Conservation (phyloP, 2,797 vertebrate species). For the Centroberyx gerrardi region DNA sequence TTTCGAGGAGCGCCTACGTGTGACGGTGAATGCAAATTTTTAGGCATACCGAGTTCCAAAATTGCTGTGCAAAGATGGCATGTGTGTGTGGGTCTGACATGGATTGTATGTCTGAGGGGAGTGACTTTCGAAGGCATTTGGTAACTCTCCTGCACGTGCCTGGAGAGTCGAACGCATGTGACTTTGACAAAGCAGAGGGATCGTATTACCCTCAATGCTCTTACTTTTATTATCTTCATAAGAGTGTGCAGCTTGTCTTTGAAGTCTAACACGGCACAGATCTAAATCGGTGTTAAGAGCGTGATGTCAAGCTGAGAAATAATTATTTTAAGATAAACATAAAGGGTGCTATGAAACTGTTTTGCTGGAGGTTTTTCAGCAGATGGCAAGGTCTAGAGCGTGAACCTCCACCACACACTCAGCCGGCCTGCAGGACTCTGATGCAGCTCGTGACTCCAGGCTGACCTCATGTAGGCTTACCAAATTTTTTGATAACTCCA, state of each 20-base stretch:
- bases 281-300: background rate
- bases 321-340: background rate
- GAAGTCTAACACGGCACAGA: background rate
- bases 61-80: background rate
- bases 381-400: conserved; percentile 56
- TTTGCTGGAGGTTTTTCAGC: conserved; percentile 34
- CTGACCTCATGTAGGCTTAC: background rate
- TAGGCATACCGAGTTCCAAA: background rate
- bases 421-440: background rate
- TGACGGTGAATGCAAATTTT: background rate
- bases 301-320: background rate
- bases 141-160: conserved; percentile 33
- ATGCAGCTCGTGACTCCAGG: background rate
- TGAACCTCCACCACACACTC: background rate
- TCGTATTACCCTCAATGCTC: conserved; percentile 17
- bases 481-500: background rate
- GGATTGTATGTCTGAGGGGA: background rate
- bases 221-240: background rate
- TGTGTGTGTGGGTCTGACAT: background rate
- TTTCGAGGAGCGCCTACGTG: no score
- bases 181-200: conserved; percentile 29
- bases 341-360: background rate
- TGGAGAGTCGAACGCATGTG: conserved; percentile 10
- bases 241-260: background rate
- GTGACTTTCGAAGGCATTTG: conserved; percentile 13